These are phyloP conservation scores for Naso thynnoides DNA, from an alignment of 2,797 vertebrate genomes.

Conservation along the genomic window DNA sequence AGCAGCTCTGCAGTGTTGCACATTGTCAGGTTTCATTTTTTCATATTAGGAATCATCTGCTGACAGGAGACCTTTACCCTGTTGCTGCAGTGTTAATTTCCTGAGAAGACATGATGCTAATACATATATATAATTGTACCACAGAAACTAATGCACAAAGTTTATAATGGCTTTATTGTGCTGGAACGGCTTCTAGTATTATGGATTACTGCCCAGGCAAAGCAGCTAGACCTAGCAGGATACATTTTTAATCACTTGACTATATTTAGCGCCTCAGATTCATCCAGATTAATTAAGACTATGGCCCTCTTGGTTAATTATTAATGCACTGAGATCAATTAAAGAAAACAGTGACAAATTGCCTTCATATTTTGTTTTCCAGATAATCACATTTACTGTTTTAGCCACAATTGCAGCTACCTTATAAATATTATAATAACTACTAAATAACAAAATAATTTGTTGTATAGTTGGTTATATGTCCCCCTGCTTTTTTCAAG, in stretches of 20 bases:
- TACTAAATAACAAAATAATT: neutral
- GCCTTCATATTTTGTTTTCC: neutral
- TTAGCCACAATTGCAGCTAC: neutral
- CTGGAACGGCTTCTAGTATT: neutral
- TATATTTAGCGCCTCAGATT: neutral
- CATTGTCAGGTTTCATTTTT: constrained; percentile 23
- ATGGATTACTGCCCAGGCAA: neutral
- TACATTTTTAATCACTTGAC: neutral
- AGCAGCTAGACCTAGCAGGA: neutral
- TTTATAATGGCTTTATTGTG: neutral
- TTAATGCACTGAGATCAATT: neutral
- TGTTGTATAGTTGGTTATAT: no score
- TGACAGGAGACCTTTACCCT: constrained; percentile 9
- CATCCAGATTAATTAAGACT: neutral
- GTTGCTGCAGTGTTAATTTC: neutral
- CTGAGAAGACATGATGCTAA: neutral
- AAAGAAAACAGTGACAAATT: neutral
- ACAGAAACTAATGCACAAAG: neutral
- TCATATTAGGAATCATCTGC: neutral
- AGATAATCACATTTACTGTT: neutral
- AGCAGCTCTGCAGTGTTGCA: constrained; percentile 7
- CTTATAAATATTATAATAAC: neutral
- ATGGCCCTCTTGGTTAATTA: neutral
- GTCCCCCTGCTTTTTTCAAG: no score
- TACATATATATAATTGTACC: neutral